Evolutionary conservation across 64 coral and sea anemone genomes (phyloP), one percentile per base, ranked within the genome.

Genomic region (Platygyra sinensis): DNA sequence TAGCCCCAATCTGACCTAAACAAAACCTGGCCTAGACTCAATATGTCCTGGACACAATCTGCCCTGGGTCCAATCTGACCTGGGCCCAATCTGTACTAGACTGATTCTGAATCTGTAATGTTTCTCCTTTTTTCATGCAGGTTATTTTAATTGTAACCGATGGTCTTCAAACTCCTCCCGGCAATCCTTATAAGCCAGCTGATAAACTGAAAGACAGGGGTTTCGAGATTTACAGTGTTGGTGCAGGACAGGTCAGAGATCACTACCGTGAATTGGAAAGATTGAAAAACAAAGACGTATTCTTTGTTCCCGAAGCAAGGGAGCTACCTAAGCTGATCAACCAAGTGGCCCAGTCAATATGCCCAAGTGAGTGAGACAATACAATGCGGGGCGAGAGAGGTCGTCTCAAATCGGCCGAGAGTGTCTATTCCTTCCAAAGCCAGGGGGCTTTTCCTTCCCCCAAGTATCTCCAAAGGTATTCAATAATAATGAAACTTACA

Each of bases 61-160:
- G 38, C 2, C 5, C 38, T 39, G 38, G 38, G 5, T 5, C 38
- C 38, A 39, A 5, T 39, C 42, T 46, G 42, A 46, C 42, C 42
- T 46, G 42, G 42, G 7, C 42, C 42, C 42, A 46, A 46, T 46
- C 42, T 46, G 42, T 3, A 46, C 7, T 46, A 46, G 5, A 46
- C 42, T 46, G 42, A 46, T 46, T 46, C 3, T 46, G 7, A 46
- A 46, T 46, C 42, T 46, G 42, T 46, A 46, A 46, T 46, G 42
- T 46, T 46, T 46, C 42, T 46, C 6, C 4, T 46, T 65, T 64
- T 83, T 30, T 65, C 57, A 22, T 22, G 0, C 32, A 83, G 80
- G 80, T 83, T 11, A 18, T 83, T 83, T 10, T 83, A 20, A 83
- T 83, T 17, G 31, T 83, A 20, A 83, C 80, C 16, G 80, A 83